Evolutionary conservation across 2,797 vertebrate genomes (phyloP), one percentile per base, ranked within the genome.

Genomic region (Epinephelus coioides): DNA sequence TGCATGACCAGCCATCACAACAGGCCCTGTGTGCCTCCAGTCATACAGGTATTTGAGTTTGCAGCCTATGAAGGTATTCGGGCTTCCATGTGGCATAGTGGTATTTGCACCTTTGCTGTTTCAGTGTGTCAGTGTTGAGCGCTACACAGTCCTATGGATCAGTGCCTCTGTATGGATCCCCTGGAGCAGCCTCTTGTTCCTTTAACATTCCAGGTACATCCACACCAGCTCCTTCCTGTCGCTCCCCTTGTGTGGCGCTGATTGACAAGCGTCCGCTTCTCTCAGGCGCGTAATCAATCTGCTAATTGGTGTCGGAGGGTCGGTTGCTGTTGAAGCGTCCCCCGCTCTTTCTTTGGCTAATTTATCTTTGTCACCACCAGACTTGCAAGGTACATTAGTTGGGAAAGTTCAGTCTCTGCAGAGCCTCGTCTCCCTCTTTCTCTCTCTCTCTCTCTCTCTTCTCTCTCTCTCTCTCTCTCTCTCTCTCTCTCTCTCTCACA

Each of bases 241-340:
- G 90, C 89, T 88, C 79, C 89, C 90, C 91, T 90, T 90, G 87
- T 89, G 87, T 87, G 84, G 91, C 84, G 94, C 88, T 95, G 94
- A 95, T 79, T 94, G 95, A 95, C 92, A 92, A 91, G 93, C 90
- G 91, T 94, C 94, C 87, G 89, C 92, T 93, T 91, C 92, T 94
- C 93, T 93, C 89, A 93, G 92, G 87, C 91, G 91, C 92, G 86
- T 94, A 94, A 95, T 95, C 94, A 95, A 94, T 95, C 93, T 94
- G 91, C 92, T 95, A 95, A 95, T 96, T 95, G 92, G 94, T 94
- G 94, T 94, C 88, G 84, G 91, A 94, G 90, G 94, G 91, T 94
- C 92, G 87, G 90, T 53, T 89, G 91, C 91, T 93, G 93, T 92
- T 91, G 92, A 94, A 93, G 92, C 91, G 61, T 94, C 89, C 79